A percentile compares a stretch with the other conserved stretches of the same genome.
Conservation (phyloP, 2,113 vertebrate genomes). For the Recurvirostra avosetta region DNA sequence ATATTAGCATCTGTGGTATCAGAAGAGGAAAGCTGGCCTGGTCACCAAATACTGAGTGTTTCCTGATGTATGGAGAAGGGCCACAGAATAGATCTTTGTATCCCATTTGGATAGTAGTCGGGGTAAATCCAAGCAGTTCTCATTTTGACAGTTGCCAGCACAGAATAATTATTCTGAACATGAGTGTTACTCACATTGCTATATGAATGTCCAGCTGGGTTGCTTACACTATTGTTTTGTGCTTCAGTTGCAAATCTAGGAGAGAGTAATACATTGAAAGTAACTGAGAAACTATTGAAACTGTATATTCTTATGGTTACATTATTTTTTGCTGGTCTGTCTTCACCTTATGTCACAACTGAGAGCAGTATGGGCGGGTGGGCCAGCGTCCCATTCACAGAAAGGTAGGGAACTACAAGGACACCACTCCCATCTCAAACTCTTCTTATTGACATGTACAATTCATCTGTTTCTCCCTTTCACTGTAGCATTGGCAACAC, state of each 20-base stretch:
- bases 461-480: neutral
- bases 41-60: neutral
- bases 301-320: neutral
- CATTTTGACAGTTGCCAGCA: neutral
- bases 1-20: neutral
- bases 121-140: neutral
- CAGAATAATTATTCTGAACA: neutral
- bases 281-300: neutral
- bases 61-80: neutral
- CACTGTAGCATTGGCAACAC: neutral
- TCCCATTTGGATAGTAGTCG: neutral
- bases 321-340: neutral
- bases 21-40: neutral
- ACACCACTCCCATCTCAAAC: neutral
- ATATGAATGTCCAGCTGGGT: slow-evolving; percentile 30
- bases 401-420: neutral
- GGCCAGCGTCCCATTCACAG: neutral
- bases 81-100: neutral
- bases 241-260: slow-evolving; percentile 66
- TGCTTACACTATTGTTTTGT: slow-evolving; percentile 38
- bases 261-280: neutral
- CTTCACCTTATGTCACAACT: neutral
- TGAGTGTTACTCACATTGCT: slow-evolving; percentile 70
- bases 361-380: neutral
- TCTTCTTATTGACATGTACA: neutral